Base-by-base conservation (phyloP, 2,888 invertebrate genomes). In the Scrobipalpa costella region DNA sequence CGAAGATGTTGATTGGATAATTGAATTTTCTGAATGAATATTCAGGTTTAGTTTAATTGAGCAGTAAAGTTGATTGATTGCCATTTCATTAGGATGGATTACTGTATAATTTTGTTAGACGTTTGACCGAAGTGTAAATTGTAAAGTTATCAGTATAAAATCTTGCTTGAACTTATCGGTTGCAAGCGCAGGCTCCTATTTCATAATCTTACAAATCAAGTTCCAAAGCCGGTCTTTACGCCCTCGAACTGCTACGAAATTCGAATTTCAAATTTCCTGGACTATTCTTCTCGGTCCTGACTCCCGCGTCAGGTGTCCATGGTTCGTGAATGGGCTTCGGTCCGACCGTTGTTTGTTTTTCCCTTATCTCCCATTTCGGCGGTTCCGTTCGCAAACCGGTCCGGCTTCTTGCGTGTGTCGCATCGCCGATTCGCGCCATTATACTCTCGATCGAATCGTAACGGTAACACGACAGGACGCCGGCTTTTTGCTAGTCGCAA, bases 261-360 rank as follows among this genome's bases (percentile, higher is more conserved):
- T 71, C 70, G 68, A 72, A 68, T 72, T 75, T 75, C 66, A 68
- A 70, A 72, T 69, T 71, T 69, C 55, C 67, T 67, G 70, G 70
- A 69, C 70, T 71, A 69, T 71, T 68, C 69, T 58, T 67, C 55
- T 57, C 8, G 40, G 27, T 27, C 27, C 27, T 27, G 27, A 27
- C 27, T 40, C 52, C 60, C 63, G 64, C 67, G 62, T 78, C 76
- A 86, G 85, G 85, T 85, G 86, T 85, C 71, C 73, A 73, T 68
- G 66, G 69, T 66, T 74, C 70, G 79, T 86, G 84, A 85, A 85
- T 85, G 85, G 85, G 80, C 74, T 75, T 75, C 72, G 77, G 76
- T 84, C 80, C 73, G 81, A 77, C 74, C 73, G 79, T 78, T 80
- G 80, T 84, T 86, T 85, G 83, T 85, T 86, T 86, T 85, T 72